Base-by-base conservation (phyloP, 1,140 invertebrate species). In the Drosophila teissieri region DNA sequence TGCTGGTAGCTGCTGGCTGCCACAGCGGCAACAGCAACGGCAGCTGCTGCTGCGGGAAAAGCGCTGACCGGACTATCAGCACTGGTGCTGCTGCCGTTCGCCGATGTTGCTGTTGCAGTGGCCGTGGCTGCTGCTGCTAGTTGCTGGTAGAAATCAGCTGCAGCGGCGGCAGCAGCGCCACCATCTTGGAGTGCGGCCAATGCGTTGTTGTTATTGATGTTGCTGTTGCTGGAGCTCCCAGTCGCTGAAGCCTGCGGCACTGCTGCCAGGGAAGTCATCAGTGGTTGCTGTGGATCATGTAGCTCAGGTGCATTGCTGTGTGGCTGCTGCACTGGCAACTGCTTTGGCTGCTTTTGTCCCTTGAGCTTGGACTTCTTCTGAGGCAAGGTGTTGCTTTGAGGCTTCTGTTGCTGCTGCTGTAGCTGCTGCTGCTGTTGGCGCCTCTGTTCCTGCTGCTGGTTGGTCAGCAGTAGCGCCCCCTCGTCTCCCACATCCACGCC, bases 341-440 rank as follows among this genome's bases (percentile, higher is more conserved):
- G 90, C 51, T 91, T 91, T 56, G 90, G 90, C 51, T 91, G 90
- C 65, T 91, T 91, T 27, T 91, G 90, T 63, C 90, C 90, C 56
- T 91, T 91, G 17, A 90, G 73, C 48, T 91, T 91, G 12, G 83
- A 76, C 60, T 91, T 91, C 65, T 91, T 91, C 36, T 84, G 78
- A 4, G 90, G 90, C 73, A 91, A 69, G 22, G 90, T 91, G 44
- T 91, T 77, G 49, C 78, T 90, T 5, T 80, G 65, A 34, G 63
- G 68, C 42, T 72, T 46, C 45, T 64, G 79, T 27, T 55, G 68
- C 22, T 62, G 78, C 31, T 61, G 63, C 19, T 72, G 67, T 17
- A 65, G 62, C 27, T 80, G 78, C 31, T 62, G 69, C 42, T 75
- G 64, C 48, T 69, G 61, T 27, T 64, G 68, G 31, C 45, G 55